Percentiles rank a stretch among this genome's conserved stretches.
Conservation (phyloP, 2,888 invertebrate genomes). For the Athetis lepigone region DNA sequence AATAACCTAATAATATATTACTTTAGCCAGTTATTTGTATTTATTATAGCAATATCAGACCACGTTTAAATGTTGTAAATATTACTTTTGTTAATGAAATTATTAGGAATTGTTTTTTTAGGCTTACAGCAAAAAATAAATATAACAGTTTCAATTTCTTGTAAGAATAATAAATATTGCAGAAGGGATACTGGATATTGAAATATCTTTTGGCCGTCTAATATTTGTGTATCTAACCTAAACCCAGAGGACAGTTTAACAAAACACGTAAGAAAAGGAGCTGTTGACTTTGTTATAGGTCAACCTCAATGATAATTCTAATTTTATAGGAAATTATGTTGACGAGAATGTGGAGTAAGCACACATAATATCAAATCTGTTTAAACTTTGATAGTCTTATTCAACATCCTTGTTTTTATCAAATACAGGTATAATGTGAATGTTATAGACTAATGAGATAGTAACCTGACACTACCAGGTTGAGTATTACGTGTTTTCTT, state of each 20-base stretch:
- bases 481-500: too few relatives aligned
- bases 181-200: background rate
- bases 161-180: background rate
- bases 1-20: constrained; percentile 1
- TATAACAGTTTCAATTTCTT: background rate
- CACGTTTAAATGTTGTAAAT: background rate
- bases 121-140: background rate
- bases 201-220: constrained; percentile 1
- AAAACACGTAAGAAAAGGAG: constrained; percentile 1
- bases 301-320: background rate
- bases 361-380: background rate
- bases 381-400: too few relatives aligned
- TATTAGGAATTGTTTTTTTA: background rate
- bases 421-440: too few relatives aligned
- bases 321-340: constrained; percentile 1
- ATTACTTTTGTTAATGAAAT: background rate
- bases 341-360: background rate
- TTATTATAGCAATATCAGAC: background rate
- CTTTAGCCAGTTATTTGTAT: background rate
- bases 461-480: too few relatives aligned
- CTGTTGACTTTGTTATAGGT: constrained; percentile 20
- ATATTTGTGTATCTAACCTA: constrained; percentile 18
- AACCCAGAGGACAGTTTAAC: constrained; percentile 9
- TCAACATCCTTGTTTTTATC: too few relatives aligned
- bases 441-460: too few relatives aligned